Base-by-base conservation (phyloP, 2,797 vertebrate species). In the Pempheris klunzingeri region DNA sequence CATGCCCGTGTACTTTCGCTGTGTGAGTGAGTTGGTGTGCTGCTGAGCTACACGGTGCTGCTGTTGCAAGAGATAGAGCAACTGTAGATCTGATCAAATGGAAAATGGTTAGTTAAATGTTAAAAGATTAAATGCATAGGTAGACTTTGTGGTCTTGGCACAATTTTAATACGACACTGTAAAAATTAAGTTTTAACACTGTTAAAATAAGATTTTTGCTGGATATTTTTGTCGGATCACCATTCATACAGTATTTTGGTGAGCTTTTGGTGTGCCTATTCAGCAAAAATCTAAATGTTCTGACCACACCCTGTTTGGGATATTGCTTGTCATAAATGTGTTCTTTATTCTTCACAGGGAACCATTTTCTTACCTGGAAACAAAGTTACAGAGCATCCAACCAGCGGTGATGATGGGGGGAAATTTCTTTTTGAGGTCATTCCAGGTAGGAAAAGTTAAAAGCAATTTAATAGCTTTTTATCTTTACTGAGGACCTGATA, bases 361-460 rank as follows among this genome's bases (percentile, higher is more conserved):
- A 72, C 94, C 69, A 98, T 99, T 94, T 95, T 94, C 82, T 93
- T 99, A 83, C 96, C 96, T 80, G 98, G 98, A 90, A 99, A 99
- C 95, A 97, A 95, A 95, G 97, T 99, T 43, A 90, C 94, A 30
- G 98, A 99, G 68, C 98, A 99, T 93, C 93, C 96, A 15, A 96
- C 90, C 93, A 97, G 94, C 86, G 95, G 97, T 43, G 98, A 99
- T 74, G 98, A 96, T 62, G 96, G 96, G 26, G 97, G 97, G 22
- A 99, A 97, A 90, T 99, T 96, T 91, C 96, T 99, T 83, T 99
- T 99, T 84, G 98, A 99, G 95, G 95, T 99, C 86, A 84, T 97
- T 95, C 95, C 98, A 97, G 98, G 98, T 99, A 97, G 81, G 92
- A 82, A 59, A 53, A 93, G 67, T 69, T 70, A 17, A 55, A 59